phyloP scores from a whole-genome alignment of 2,797 vertebrate genomes.

The Prunella strophiata region DNA sequence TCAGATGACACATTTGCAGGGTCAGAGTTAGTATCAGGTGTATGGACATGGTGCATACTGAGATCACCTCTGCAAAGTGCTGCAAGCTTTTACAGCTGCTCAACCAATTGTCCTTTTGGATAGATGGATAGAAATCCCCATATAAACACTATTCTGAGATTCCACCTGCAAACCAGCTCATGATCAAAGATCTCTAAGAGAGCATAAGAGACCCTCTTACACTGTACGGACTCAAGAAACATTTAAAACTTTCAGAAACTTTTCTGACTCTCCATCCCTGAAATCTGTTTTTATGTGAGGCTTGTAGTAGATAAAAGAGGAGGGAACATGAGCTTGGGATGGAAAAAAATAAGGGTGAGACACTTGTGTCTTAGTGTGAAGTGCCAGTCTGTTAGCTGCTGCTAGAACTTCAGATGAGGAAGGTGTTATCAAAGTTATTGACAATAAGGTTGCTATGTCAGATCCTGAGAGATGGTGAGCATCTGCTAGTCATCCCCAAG shows the following conservation, averaged over 20 bases:
- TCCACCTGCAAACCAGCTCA: not conserved
- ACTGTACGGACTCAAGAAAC: not conserved
- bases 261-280: not conserved
- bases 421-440: not conserved
- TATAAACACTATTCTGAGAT: not conserved
- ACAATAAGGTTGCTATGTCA: not conserved
- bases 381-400: slow-evolving; percentile 1
- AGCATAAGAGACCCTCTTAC: not conserved
- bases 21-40: not conserved
- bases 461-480: not conserved
- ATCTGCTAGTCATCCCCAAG: not conserved
- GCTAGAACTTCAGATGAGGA: slow-evolving; percentile 13
- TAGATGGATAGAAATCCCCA: not conserved
- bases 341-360: not conserved
- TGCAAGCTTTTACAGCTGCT: not conserved
- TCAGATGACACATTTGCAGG: not conserved
- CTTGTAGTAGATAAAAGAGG: not conserved
- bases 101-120: not conserved
- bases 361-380: not conserved
- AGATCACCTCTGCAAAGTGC: not conserved
- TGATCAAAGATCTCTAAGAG: not conserved
- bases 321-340: not conserved
- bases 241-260: not conserved
- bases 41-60: not conserved
- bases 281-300: not conserved